Evolutionary conservation across 2,113 vertebrate genomes (phyloP), one percentile per base, ranked within the genome.

Genomic region (Rhabdornis inornatus): DNA sequence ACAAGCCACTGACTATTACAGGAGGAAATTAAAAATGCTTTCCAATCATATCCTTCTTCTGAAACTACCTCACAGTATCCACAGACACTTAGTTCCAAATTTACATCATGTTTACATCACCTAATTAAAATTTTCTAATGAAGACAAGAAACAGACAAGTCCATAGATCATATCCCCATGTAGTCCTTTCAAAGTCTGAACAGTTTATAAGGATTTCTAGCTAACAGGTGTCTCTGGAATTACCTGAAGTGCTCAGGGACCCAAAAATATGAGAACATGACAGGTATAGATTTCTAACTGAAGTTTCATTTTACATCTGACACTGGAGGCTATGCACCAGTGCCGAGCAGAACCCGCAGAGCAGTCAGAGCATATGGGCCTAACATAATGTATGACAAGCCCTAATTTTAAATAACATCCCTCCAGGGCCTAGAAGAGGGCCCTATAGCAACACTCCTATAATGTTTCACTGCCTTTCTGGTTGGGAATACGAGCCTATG

Each of bases 351-450:
- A 69, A 52, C 64, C 59, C 45, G 9, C 88, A 76, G 11, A 90
- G 57, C 83, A 95, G 56, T 74, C 50, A 75, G 80, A 96, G 28
- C 88, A 95, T 96, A 93, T 90, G 90, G 85, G 83, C 42, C 79
- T 77, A 83, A 95, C 68, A 81, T 81, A 95, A 94, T 75, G 33
- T 74, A 91, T 66, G 69, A 95, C 89, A 78, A 94, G 23, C 23
- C n/a, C 50, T 45, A 59, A 75, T 85, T 96, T 95, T 94, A 85
- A 95, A 59, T 76, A 72, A 75, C 78, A 61, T 61, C 61, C 57
- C 66, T 68, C 3, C 4, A 76, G 53, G 61, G 11, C 18, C 20
- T 25, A 87, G 80, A 72, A 53, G 15, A 52, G 8, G 72, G n/a
- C 13, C 87, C 49, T 72, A 30, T 53, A 72, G 37, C 57, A 85